These are phyloP conservation scores for Drosophila kurseongensis DNA, from an alignment of 1,140 invertebrate species.

Conservation along the genomic window DNA sequence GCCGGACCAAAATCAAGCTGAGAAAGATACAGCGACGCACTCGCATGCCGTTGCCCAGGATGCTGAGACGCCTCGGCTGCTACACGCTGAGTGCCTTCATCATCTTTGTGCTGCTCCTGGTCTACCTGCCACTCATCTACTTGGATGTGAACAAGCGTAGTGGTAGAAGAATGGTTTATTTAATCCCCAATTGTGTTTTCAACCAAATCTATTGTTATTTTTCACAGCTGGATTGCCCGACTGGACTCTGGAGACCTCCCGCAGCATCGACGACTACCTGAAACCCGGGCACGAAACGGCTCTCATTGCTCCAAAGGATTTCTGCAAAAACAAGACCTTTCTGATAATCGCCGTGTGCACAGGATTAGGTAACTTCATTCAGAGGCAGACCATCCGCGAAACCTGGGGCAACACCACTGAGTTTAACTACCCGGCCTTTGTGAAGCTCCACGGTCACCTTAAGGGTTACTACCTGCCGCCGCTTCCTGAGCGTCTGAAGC, in stretches of 20 bases:
- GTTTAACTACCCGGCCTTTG: conserved; percentile 85
- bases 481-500: conserved; percentile 40
- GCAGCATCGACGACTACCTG: conserved; percentile 89
- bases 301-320: conserved; percentile 87
- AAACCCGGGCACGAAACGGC: conserved; percentile 89
- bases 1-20: conserved; percentile 26
- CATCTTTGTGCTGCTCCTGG: conserved; percentile 36
- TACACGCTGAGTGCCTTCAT: conserved; percentile 25
- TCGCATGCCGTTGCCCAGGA: conserved; percentile 45
- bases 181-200: background rate
- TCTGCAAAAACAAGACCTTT: conserved; percentile 87
- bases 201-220: background rate
- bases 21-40: conserved; percentile 31
- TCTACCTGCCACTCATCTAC: conserved; percentile 58
- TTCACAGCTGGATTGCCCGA: conserved; percentile 85
- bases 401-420: conserved; percentile 90
- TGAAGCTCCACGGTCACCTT: conserved; percentile 69
- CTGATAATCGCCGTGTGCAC: conserved; percentile 91
- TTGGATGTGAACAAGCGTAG: conserved; percentile 54
- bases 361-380: conserved; percentile 88
- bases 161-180: conserved; percentile 30
- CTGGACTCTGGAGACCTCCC: conserved; percentile 90
- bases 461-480: conserved; percentile 63
- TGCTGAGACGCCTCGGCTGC: conserved; percentile 30
- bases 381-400: conserved; percentile 89